Conservation (phyloP, 2,113 vertebrate species). For the Ivindomyrus marchei region DNA sequence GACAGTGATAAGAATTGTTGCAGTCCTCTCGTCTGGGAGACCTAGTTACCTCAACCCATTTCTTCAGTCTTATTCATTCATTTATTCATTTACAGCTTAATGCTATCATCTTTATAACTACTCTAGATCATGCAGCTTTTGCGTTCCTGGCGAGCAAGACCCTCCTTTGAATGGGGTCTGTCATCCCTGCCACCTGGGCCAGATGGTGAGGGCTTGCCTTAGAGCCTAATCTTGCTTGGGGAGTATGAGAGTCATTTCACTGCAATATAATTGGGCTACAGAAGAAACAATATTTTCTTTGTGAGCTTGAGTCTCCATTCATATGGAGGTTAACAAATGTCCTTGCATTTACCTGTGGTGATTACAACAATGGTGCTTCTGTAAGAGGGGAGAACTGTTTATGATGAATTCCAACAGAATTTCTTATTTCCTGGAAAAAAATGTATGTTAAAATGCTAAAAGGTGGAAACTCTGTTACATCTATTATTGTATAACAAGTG, state of each 20-base stretch:
- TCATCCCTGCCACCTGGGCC: slow-evolving; percentile 39
- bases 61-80: neutral
- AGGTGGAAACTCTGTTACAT: neutral
- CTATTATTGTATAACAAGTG: neutral
- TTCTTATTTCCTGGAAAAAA: slow-evolving; percentile 42
- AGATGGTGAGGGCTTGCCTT: slow-evolving; percentile 44
- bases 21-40: slow-evolving; percentile 41
- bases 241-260: neutral
- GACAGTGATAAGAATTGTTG: slow-evolving; percentile 28
- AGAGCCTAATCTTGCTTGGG: slow-evolving; percentile 25
- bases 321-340: slow-evolving; percentile 58
- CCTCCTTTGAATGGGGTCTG: neutral
- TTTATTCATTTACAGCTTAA: slow-evolving; percentile 13
- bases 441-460: slow-evolving; percentile 35
- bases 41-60: slow-evolving; percentile 10
- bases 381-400: slow-evolving; percentile 28
- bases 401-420: slow-evolving; percentile 32
- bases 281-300: slow-evolving; percentile 59
- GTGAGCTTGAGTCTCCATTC: slow-evolving; percentile 54
- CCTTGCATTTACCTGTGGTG: slow-evolving; percentile 52
- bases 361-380: slow-evolving; percentile 56
- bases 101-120: neutral
- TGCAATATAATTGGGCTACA: slow-evolving; percentile 7
- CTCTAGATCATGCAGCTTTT: neutral
- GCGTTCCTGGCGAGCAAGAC: neutral